Conservation (phyloP, 2,888 invertebrate species). For the Trissonchulus latispiculum region DNA sequence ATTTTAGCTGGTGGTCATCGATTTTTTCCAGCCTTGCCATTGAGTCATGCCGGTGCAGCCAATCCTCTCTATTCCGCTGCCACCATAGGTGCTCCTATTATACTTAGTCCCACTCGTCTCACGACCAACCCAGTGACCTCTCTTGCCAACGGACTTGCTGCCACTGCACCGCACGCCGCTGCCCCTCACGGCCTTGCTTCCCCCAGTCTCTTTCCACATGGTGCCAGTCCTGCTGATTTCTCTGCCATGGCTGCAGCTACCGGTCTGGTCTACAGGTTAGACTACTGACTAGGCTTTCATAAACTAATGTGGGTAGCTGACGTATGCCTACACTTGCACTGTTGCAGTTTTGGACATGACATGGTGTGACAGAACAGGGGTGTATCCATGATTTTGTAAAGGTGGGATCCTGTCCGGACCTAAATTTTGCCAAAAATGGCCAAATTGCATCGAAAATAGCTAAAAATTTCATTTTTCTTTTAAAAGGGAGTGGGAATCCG, state of each 20-base stretch:
- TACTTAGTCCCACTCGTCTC: slow-evolving; percentile 21
- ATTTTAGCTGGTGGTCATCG: slow-evolving; percentile 15
- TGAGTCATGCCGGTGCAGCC: not conserved
- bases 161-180: too few species aligned
- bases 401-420: too few species aligned
- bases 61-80: not conserved
- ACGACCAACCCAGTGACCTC: not conserved
- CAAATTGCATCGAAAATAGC: too few species aligned
- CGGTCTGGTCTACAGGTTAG: not conserved
- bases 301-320: too few species aligned
- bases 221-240: not conserved
- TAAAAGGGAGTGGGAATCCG: too few species aligned
- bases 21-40: slow-evolving; percentile 22
- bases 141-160: not conserved
- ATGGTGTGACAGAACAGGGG: too few species aligned
- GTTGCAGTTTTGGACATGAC: too few species aligned
- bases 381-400: too few species aligned
- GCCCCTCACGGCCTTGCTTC: not conserved
- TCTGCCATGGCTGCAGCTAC: not conserved
- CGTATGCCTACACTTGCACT: too few species aligned
- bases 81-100: slow-evolving; percentile 23
- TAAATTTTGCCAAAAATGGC: too few species aligned
- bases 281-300: too few species aligned
- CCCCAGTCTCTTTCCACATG: not conserved
- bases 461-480: too few species aligned